phyloP scores from a whole-genome alignment of 1,140 invertebrate species.

The Aphelenchoides fujianensis region DNA sequence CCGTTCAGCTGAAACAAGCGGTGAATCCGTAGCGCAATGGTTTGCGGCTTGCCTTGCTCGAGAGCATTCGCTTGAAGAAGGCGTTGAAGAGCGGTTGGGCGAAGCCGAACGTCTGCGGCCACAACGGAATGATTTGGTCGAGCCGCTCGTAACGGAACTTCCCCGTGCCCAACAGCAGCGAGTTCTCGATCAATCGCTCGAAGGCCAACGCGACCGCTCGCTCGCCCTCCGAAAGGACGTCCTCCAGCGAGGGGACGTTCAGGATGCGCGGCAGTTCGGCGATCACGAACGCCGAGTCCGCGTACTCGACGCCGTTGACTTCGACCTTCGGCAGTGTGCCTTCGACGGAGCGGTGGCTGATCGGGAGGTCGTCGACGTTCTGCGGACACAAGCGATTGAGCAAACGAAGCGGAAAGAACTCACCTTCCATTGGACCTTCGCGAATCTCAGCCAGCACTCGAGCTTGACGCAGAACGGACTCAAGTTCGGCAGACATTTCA shows the following conservation, averaged over 20 bases:
- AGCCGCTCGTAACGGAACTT: constrained; percentile 29
- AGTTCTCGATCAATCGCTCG: constrained; percentile 89
- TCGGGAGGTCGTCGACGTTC: constrained; percentile 22
- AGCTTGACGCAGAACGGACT: constrained; percentile 88
- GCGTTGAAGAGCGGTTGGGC: constrained; percentile 11
- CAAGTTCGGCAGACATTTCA: constrained; percentile 76
- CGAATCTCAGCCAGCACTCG: constrained; percentile 84
- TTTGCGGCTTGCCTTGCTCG: not conserved
- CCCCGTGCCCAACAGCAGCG: constrained; percentile 61
- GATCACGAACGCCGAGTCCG: constrained; percentile 82
- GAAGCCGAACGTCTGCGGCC: constrained; percentile 17
- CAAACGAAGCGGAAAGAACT: too few species aligned
- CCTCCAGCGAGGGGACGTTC: constrained; percentile 73
- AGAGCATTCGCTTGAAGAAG: not conserved
- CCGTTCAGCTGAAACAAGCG: constrained; percentile 20
- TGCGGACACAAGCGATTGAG: too few species aligned
- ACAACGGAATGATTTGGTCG: constrained; percentile 22
- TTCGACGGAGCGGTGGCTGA: constrained; percentile 72
- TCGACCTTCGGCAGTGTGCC: constrained; percentile 83
- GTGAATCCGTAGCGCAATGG: not conserved
- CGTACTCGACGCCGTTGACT: constrained; percentile 66
- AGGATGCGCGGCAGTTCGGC: constrained; percentile 69
- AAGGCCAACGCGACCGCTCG: constrained; percentile 81
- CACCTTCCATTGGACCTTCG: constrained; percentile 67
- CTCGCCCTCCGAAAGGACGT: constrained; percentile 75